These are phyloP conservation scores for Holotrichia oblita DNA, from an alignment of 1,140 invertebrate genomes.

Conservation along the genomic window DNA sequence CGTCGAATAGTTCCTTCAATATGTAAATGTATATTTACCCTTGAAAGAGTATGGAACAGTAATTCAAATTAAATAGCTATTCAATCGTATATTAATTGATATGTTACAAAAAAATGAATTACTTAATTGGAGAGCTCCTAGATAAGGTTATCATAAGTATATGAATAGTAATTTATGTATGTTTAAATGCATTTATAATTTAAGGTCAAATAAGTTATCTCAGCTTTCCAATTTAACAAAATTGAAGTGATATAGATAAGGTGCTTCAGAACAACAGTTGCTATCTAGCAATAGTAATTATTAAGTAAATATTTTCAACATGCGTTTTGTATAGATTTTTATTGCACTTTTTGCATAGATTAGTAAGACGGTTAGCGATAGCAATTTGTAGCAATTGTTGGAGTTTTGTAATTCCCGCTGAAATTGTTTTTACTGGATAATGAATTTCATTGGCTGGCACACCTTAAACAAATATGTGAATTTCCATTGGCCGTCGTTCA, in stretches of 20 bases:
- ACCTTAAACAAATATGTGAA: conserved; percentile 36
- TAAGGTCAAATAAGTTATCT: conserved; percentile 13
- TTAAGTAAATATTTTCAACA: neutral
- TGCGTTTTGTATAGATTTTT: neutral
- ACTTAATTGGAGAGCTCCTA: neutral
- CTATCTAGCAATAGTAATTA: neutral
- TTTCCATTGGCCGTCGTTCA: conserved; percentile 36
- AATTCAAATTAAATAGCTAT: conserved; percentile 16
- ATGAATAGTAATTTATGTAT: neutral
- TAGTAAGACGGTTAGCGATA: too few relatives aligned
- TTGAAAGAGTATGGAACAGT: neutral
- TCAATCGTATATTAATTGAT: neutral
- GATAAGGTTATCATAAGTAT: neutral
- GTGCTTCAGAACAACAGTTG: neutral
- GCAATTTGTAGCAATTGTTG: too few relatives aligned
- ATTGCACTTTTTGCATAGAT: too few relatives aligned
- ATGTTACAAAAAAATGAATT: conserved; percentile 12
- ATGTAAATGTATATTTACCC: neutral
- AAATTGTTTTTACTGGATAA: neutral
- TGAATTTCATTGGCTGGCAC: conserved; percentile 35
- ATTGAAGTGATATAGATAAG: neutral
- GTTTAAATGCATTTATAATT: conserved; percentile 14
- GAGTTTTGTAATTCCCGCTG: neutral
- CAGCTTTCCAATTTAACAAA: neutral
- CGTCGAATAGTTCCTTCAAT: neutral